These are phyloP conservation scores for Pomacea maculata DNA, from an alignment of 1,140 invertebrate genomes.

Conservation along the genomic window DNA sequence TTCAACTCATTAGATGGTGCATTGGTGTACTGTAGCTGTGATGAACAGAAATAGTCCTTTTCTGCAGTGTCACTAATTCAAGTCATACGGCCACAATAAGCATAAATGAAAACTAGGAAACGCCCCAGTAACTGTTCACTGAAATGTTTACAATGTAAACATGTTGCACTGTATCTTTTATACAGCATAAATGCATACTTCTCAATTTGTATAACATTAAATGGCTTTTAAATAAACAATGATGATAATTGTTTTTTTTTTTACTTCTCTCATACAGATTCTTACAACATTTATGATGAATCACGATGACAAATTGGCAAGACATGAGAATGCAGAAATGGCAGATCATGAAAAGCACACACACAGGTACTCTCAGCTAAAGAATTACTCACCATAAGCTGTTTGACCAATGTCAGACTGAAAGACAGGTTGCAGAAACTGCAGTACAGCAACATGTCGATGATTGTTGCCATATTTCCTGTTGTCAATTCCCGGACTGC, in stretches of 20 bases:
- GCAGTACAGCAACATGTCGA: slow-evolving; percentile 65
- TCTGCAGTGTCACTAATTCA: neutral
- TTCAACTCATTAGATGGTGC: slow-evolving; percentile 68
- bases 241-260: too few relatives aligned
- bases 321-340: neutral
- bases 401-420: slow-evolving; percentile 60
- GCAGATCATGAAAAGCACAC: neutral
- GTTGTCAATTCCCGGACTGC: slow-evolving; percentile 60
- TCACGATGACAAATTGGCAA: neutral
- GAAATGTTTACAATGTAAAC: too few relatives aligned
- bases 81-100: neutral
- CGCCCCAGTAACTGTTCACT: too few relatives aligned
- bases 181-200: too few relatives aligned
- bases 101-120: too few relatives aligned
- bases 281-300: too few relatives aligned
- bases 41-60: neutral
- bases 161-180: too few relatives aligned
- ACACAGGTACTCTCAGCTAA: neutral
- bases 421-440: slow-evolving; percentile 65
- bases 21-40: slow-evolving; percentile 63
- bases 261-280: too few relatives aligned
- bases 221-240: too few relatives aligned
- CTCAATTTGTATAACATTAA: too few relatives aligned
- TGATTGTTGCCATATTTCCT: slow-evolving; percentile 39
- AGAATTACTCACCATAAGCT: slow-evolving; percentile 61